Base-by-base conservation (phyloP, 2,113 vertebrate species). In the Stercorarius parasiticus region DNA sequence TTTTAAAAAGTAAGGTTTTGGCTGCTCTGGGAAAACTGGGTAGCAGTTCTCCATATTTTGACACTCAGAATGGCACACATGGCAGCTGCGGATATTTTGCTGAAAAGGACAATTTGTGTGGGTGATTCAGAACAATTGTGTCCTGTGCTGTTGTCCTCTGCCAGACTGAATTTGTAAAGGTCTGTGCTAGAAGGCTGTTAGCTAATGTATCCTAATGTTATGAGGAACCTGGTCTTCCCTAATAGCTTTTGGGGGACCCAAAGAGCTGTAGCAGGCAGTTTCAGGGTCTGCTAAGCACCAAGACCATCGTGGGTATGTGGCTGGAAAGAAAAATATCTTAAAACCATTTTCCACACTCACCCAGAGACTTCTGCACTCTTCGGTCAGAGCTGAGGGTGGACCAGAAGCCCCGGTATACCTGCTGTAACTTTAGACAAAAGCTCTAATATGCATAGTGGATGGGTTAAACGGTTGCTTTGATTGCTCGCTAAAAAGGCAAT, bases 381-480 rank as follows among this genome's bases (percentile, higher is more conserved):
- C 78, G 61, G 29, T 38, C 18, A 15, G 55, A 82, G 65, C 45
- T 43, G 56, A 76, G 65, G 25, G 22, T 20, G 16, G 17, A 82
- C 15, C 65, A 86, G 69, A 43, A 78, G 6, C 42, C 4, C 13
- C 34, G 55, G 9, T 30, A 12, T 61, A 61, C 56, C 66, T 69
- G 71, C 32, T 83, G 49, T 38, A 87, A 19, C 67, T 82, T 27
- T 50, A 77, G 85, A n/a, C 88, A 85, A 47, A 58, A 83, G 34
- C 69, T 62, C 11, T 95, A 92, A 76, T 26, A 27, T 5, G 13
- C 29, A 0, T 14, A 10, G 58, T 56, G 67, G 9, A 26, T 79
- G 88, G 61, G 30, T 88, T 79, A 97, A 95, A 96, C 45, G 77
- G 17, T 30, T 93, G 74, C 62, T 95, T 94, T 95, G 50, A 90